phyloP scores from a whole-genome alignment of 2,113 vertebrate genomes.

The Oryzias woworae region DNA sequence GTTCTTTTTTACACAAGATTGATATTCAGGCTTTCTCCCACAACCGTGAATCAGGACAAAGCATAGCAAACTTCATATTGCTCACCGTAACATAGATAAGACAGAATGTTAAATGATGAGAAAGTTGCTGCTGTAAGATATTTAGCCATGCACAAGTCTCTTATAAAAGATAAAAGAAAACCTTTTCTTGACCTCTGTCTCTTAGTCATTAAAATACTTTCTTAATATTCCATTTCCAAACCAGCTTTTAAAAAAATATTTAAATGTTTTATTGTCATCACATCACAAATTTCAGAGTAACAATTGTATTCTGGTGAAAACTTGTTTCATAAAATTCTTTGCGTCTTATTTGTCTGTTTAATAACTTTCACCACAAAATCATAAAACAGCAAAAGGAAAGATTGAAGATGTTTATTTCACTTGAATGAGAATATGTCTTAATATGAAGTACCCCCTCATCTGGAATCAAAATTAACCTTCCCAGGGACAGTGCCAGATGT shows the following conservation, averaged over 20 bases:
- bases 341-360: no score
- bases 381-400: neutral
- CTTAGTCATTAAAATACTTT: no score
- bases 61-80: neutral
- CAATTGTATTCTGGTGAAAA: no score
- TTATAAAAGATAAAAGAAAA: neutral
- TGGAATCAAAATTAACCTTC: constrained; percentile 80
- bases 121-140: neutral
- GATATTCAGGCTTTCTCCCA: neutral
- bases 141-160: neutral
- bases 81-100: neutral
- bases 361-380: neutral
- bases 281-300: no score
- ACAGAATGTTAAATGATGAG: neutral
- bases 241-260: no score
- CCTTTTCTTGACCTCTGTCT: no score
- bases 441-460: constrained; percentile 33
- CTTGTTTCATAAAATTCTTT: no score
- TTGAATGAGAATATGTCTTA: constrained; percentile 34
- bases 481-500: constrained; percentile 61
- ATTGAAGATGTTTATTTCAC: constrained; percentile 19
- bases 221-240: no score
- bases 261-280: no score
- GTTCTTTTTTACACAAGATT: neutral
- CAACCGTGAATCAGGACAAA: neutral